Base-by-base conservation (phyloP, 2,888 invertebrate genomes). In the Pterobdella sp. region DNA sequence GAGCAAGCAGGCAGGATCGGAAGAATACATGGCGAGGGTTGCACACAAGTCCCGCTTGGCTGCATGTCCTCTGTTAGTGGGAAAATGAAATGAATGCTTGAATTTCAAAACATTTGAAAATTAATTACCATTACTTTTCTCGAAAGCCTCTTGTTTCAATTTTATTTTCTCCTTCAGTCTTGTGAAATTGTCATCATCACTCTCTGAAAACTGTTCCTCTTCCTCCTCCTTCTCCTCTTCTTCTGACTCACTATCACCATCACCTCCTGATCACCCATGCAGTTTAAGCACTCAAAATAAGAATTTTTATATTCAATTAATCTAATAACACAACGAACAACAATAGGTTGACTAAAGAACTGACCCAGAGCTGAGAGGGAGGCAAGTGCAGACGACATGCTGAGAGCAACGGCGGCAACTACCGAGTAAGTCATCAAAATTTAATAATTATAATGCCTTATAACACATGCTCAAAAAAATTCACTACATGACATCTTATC, bases 361-460 rank as follows among this genome's bases (percentile, higher is more conserved):
- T 94, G 88, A 94, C 93, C 93, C 84, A 94, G 89, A 84, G 90
- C 90, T 84, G 91, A 90, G 87, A 93, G 89, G 88, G 92, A 90
- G 86, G 92, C 90, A 87, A 92, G 89, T 87, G 91, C 91, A 86
- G 89, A 88, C 86, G 90, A 90, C 89, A 90, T 90, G 83, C 83
- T 83, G 77, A 85, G 82, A 81, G 84, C 84, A 88, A 89, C 89
- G 88, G 89, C 89, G 85, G 89, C 89, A 88, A 82, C 83, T 83
- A 82, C 81, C 72, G 69, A 52, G 70, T 64, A 66, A 34, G 60
- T 63, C 63, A n/a, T n/a, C n/a, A 66, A 35, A 73, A 66, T 76
- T 60, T 76, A 74, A 77, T 71, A 76, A 72, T 76, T 68, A 74
- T 73, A 77, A 75, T 76, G 76, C 36, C 35, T 37, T 14, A 37